These are phyloP conservation scores for Tetraodon nigroviridis DNA, from an alignment of 2,113 vertebrate species.

Conservation along the genomic window DNA sequence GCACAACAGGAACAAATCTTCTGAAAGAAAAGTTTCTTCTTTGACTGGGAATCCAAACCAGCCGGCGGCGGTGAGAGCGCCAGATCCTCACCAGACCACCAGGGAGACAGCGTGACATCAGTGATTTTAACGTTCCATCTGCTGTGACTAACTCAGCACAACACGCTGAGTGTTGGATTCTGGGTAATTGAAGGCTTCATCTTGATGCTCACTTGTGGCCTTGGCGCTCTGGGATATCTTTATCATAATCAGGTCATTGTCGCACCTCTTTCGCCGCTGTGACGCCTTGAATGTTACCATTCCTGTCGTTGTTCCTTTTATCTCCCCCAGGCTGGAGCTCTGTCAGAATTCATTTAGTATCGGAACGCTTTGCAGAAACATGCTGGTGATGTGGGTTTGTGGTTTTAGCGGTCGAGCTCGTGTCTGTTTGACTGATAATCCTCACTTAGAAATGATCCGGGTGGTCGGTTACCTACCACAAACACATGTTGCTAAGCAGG, in stretches of 20 bases:
- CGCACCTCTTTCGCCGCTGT: constrained; percentile 9
- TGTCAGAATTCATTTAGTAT: constrained; percentile 12
- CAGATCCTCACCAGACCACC: too few relatives aligned
- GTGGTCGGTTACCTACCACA: neutral
- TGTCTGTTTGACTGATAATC: constrained; percentile 20
- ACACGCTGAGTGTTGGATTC: constrained; percentile 7
- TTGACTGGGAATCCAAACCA: too few relatives aligned
- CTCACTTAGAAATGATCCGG: constrained; percentile 1
- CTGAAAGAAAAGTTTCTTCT: too few relatives aligned
- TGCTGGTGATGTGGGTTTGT: constrained; percentile 31
- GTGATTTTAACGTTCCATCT: neutral
- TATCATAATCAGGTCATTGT: constrained; percentile 19
- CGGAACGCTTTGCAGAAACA: constrained; percentile 32
- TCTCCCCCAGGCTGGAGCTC: constrained; percentile 23
- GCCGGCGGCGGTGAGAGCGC: too few relatives aligned
- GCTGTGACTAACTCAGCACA: constrained; percentile 4
- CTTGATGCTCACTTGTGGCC: constrained; percentile 10
- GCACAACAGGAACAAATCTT: too few relatives aligned
- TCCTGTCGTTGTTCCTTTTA: constrained; percentile 11
- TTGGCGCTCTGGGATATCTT: constrained; percentile 3
- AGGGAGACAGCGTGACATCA: too few relatives aligned
- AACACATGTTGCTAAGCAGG: too few relatives aligned
- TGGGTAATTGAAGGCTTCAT: constrained; percentile 3
- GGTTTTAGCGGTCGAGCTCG: constrained; percentile 23
- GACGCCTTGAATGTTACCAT: neutral